These are phyloP conservation scores for Cyclina sinensis DNA, from an alignment of 1,140 invertebrate genomes.

Conservation along the genomic window DNA sequence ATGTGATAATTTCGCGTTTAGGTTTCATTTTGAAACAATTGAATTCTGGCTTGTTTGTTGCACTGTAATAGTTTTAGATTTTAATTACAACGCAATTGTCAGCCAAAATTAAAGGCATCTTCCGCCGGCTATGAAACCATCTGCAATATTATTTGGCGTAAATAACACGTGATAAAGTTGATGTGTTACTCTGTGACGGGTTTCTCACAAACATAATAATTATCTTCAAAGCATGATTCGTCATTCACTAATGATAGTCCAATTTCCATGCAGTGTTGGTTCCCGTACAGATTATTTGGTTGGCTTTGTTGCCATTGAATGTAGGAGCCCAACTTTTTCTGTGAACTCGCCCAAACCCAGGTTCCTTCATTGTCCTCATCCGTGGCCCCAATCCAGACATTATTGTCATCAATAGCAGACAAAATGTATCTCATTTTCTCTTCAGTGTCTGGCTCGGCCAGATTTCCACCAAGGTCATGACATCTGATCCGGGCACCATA, in stretches of 20 bases:
- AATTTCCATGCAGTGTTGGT: conserved; percentile 22
- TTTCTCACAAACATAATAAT: conserved; percentile 18
- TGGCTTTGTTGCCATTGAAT: neutral
- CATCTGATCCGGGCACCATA: neutral
- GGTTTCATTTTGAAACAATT: no score
- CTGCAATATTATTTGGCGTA: no score
- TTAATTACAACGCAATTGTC: no score
- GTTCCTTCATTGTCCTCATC: neutral
- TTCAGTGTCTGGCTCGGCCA: neutral
- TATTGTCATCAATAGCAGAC: neutral
- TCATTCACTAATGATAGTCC: neutral
- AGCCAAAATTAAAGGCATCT: no score
- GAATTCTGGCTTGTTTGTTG: no score
- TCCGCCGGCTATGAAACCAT: no score
- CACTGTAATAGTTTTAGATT: no score
- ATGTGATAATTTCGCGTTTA: no score
- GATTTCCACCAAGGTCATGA: conserved; percentile 6
- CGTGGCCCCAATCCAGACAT: conserved; percentile 4
- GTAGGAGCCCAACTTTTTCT: neutral
- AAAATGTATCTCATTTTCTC: neutral
- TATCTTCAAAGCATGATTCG: neutral
- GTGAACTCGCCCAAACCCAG: conserved; percentile 15
- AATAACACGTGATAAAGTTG: no score
- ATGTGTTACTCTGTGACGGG: neutral
- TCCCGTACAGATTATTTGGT: neutral